phyloP scores from a whole-genome alignment of 2,797 vertebrate genomes.

The Parauchenoglanis ngamensis region DNA sequence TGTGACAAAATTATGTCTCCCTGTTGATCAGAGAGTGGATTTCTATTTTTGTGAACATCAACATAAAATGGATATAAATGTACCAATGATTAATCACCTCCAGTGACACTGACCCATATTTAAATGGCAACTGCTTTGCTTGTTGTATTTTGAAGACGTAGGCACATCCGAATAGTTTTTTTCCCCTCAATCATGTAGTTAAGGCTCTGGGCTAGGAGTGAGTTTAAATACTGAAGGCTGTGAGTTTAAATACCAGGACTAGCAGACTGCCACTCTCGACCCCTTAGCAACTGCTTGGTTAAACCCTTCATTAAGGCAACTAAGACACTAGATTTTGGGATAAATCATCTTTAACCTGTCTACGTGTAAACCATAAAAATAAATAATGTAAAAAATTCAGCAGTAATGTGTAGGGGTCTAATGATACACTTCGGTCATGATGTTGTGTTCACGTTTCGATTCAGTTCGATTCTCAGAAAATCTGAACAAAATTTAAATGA shows the following conservation, averaged over 20 bases:
- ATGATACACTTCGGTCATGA: background rate
- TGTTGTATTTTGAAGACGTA: background rate
- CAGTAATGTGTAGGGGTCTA: background rate
- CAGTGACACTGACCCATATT: constrained; percentile 10
- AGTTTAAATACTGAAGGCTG: too few species aligned
- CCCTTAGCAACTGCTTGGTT: background rate
- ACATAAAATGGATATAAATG: constrained; percentile 10
- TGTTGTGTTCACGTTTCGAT: too few species aligned
- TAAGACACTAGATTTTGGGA: background rate
- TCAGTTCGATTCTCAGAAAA: background rate
- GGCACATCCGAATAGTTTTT: background rate
- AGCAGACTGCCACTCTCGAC: background rate
- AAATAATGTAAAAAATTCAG: background rate
- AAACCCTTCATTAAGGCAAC: background rate
- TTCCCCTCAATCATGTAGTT: background rate
- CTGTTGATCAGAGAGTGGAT: background rate
- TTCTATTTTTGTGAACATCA: background rate
- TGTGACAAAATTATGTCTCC: constrained; percentile 9
- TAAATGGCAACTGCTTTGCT: background rate
- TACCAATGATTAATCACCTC: constrained; percentile 15
- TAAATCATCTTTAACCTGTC: background rate
- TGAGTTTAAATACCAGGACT: background rate
- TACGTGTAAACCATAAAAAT: background rate
- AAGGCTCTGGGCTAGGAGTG: background rate
- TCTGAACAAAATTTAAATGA: background rate